Evolutionary conservation across 2,113 vertebrate species (phyloP).

Genomic region (Eurypyga helias): DNA sequence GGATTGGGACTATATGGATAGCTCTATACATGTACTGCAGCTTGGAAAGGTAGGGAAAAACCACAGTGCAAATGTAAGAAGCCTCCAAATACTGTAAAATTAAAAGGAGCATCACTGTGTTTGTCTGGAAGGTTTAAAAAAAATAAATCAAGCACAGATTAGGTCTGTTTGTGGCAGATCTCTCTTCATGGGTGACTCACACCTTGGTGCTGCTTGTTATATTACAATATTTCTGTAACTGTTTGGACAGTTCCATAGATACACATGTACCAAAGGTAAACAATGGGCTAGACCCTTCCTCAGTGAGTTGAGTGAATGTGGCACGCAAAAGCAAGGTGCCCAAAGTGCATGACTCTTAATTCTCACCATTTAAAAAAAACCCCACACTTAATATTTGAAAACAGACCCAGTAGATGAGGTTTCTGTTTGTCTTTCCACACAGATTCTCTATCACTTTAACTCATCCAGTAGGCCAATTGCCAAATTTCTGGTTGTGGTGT

Average conservation of each 20-base stretch:
- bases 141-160: neutral
- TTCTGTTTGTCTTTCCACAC: neutral
- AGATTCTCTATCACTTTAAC: neutral
- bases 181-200: neutral
- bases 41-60: neutral
- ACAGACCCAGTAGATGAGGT: neutral
- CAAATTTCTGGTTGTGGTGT: neutral
- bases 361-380: neutral
- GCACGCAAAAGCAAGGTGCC: neutral
- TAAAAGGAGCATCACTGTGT: neutral
- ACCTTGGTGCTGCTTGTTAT: neutral
- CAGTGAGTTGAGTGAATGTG: neutral
- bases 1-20: neutral
- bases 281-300: neutral
- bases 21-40: neutral
- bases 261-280: neutral
- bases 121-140: neutral
- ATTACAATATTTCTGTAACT: neutral
- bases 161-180: neutral
- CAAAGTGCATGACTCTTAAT: neutral
- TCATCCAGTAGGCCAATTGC: neutral
- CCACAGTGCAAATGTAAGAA: neutral
- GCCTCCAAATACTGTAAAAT: neutral
- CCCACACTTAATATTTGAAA: neutral
- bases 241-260: neutral